Base-by-base conservation (phyloP, 2,113 vertebrate species). In the Myocastor coypus region DNA sequence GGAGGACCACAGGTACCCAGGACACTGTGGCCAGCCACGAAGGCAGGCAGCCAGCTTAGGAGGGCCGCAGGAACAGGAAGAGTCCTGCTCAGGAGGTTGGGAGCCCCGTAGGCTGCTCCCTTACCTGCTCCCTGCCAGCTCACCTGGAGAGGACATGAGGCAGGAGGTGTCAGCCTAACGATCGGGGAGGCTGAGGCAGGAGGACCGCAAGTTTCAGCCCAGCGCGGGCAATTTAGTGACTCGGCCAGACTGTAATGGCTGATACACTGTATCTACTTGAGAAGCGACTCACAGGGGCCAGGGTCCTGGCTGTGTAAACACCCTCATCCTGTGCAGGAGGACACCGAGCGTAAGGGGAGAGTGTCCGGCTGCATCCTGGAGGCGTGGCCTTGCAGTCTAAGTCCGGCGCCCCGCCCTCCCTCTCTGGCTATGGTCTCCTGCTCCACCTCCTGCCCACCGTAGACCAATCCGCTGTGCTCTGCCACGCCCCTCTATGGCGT, bases 11-110 rank as follows among this genome's bases (percentile, higher is more conserved):
- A 13, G 22, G 50, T 32, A 0, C 37, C 14, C 9, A 3, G 61
- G 20, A 63, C 4, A 3, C 32, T 0, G 0, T 17, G 28, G 26
- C 68, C 4, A 59, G 22, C 4, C 0, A 2, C 8, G 7, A 16
- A 50, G 42, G 42, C 14, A 30, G 42, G 16, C 28, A 7, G 75
- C 42, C 26, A 17, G 1, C 0, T 9, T 7, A 9, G 32, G 68
- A 14, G 68, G 69, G 0, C 13, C 24, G n/a, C 11, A 9, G n/a
- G 34, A 11, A 69, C 3, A 2, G 17, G 46, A 69, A 77, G 80
- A 16, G 20, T 61, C 75, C 55, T 24, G 26, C 26, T 32, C 42
- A 6, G 89, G 19, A 34, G 68, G 50, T 78, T 5, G 42, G 32
- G 4, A 3, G 12, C 22, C 71, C 32, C 19, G 9, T 5, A 28